phyloP scores from a whole-genome alignment of 2,888 invertebrate species.

The Spisula subtruncata region DNA sequence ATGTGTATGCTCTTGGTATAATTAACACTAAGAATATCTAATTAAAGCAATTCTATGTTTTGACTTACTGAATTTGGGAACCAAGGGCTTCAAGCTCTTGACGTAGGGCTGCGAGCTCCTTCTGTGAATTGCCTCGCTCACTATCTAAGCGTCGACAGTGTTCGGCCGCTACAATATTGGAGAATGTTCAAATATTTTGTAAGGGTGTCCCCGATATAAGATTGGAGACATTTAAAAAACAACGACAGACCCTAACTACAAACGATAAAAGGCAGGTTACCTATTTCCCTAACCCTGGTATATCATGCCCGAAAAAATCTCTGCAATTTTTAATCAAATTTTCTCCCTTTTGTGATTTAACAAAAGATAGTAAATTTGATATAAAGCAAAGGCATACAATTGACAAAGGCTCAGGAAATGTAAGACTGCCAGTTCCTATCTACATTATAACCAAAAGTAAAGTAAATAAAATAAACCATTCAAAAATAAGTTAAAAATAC shows the following conservation, averaged over 20 bases:
- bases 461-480: constrained; percentile 6
- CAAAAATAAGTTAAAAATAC: constrained; percentile 58
- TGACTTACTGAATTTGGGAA: constrained; percentile 84
- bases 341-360: neutral
- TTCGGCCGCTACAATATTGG: constrained; percentile 82
- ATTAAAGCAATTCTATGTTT: constrained; percentile 38
- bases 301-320: neutral
- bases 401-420: constrained; percentile 43
- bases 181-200: constrained; percentile 80
- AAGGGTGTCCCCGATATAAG: constrained; percentile 72
- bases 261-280: constrained; percentile 35
- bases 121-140: constrained; percentile 76
- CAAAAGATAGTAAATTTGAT: constrained; percentile 29
- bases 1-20: neutral
- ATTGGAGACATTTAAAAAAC: constrained; percentile 51
- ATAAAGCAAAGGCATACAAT: neutral
- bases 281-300: constrained; percentile 31
- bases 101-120: constrained; percentile 76
- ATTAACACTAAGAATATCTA: constrained; percentile 32
- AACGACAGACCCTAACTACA: constrained; percentile 46
- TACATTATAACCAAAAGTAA: constrained; percentile 40
- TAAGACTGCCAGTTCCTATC: constrained; percentile 57
- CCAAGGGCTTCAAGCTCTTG: constrained; percentile 80
- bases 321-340: neutral
- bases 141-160: constrained; percentile 80